These are phyloP conservation scores for Leptocoma aspasia DNA, from an alignment of 2,113 vertebrate species.

Conservation along the genomic window DNA sequence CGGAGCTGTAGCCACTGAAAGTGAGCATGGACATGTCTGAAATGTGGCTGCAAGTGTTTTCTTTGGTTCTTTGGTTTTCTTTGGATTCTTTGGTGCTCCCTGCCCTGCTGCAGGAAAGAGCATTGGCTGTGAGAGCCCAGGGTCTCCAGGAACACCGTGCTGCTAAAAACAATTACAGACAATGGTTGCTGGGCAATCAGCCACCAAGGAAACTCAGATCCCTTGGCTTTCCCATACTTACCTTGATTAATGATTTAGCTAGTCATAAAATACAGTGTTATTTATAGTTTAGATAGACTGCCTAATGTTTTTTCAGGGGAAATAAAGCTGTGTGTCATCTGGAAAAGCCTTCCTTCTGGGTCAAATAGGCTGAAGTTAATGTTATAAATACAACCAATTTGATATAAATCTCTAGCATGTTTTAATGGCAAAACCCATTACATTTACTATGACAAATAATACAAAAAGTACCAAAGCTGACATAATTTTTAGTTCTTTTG, in stretches of 20 bases:
- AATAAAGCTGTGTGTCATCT: slow-evolving; percentile 50
- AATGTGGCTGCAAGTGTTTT: neutral
- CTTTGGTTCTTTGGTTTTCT: neutral
- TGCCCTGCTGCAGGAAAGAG: neutral
- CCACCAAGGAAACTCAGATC: slow-evolving; percentile 66
- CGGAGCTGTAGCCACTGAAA: neutral
- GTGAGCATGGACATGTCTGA: neutral
- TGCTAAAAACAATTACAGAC: slow-evolving; percentile 28
- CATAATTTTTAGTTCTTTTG: neutral
- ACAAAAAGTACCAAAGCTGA: neutral
- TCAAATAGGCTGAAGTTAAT: neutral
- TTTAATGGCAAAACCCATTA: neutral
- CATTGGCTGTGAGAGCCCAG: neutral
- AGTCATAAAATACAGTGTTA: slow-evolving; percentile 69
- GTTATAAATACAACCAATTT: neutral
- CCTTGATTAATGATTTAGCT: slow-evolving; percentile 76
- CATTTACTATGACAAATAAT: neutral
- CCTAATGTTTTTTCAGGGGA: slow-evolving; percentile 65
- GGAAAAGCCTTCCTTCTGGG: neutral
- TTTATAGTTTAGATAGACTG: slow-evolving; percentile 65
- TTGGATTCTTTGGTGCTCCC: slow-evolving; percentile 3
- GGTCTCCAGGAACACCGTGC: neutral
- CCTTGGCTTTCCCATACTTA: slow-evolving; percentile 64
- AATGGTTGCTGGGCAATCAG: slow-evolving; percentile 75
- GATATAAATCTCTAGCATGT: neutral